Evolutionary conservation across 35 echinoderm and acorn worm species (phyloP).

Genomic region (Diadema setosum): DNA sequence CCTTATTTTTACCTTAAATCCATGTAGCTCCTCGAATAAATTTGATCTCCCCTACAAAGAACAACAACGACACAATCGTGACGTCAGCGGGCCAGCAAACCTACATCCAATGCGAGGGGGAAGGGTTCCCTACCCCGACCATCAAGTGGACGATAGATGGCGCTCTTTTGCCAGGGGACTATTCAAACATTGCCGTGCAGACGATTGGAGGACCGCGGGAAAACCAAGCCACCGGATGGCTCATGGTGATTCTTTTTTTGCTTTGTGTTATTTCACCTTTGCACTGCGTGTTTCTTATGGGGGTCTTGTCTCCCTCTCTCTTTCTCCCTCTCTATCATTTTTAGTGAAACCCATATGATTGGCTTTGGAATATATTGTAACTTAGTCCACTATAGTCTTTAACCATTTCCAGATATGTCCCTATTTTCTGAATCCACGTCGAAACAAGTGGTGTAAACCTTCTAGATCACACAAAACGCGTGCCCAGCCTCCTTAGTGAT

Average conservation of each 20-base stretch:
- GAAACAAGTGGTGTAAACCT: no score
- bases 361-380: neutral
- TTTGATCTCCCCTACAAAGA: neutral
- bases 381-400: neutral
- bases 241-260: neutral
- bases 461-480: no score
- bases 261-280: no score
- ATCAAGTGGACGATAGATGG: neutral
- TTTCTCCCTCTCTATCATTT: neutral
- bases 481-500: no score
- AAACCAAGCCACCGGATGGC: neutral
- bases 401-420: neutral
- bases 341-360: neutral
- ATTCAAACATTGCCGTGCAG: slow-evolving; percentile 17
- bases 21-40: neutral
- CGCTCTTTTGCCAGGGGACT: neutral
- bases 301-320: no score
- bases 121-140: neutral
- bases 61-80: neutral
- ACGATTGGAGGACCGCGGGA: neutral
- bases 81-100: neutral
- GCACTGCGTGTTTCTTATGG: no score
- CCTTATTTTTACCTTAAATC: neutral
- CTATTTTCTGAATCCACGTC: no score
- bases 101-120: neutral